A percentile compares a stretch with the other conserved stretches of the same genome.
These are phyloP conservation scores for Chrysomallon squamiferum DNA, from an alignment of 1,140 invertebrate genomes.

Conservation along the genomic window DNA sequence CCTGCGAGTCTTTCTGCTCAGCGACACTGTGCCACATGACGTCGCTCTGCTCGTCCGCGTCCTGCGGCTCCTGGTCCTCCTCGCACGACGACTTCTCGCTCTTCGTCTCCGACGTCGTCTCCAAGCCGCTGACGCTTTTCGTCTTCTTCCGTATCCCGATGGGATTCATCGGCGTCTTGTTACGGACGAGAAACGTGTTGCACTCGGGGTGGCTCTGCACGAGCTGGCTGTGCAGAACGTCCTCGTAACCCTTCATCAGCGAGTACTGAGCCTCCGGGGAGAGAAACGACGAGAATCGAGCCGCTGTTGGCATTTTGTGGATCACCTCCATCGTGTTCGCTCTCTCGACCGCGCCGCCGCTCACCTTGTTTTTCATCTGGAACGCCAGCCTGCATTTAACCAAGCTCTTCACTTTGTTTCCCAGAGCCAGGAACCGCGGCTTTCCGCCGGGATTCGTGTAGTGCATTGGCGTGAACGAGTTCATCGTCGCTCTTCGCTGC, in stretches of 20 bases:
- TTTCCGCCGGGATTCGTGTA: background rate
- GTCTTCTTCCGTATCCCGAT: constrained; percentile 14
- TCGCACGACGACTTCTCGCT: too few species aligned
- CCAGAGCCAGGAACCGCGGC: constrained; percentile 7
- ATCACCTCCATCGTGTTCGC: constrained; percentile 25
- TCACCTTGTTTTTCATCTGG: background rate
- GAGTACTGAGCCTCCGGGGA: constrained; percentile 55
- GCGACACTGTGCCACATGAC: background rate
- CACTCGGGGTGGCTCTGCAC: constrained; percentile 30
- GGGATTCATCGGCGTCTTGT: constrained; percentile 31
- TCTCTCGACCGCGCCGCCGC: background rate
- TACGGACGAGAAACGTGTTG: constrained; percentile 30
- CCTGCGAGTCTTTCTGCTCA: background rate
- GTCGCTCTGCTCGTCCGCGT: background rate
- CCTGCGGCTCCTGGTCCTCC: background rate
- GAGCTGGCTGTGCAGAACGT: constrained; percentile 40
- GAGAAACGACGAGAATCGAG: constrained; percentile 48
- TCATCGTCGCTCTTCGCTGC: too few species aligned
- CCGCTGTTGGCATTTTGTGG: constrained; percentile 43
- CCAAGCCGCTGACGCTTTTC: background rate
- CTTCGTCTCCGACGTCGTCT: background rate
- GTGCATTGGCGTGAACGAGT: too few species aligned
- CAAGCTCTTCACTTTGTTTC: constrained; percentile 12
- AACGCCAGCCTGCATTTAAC: constrained; percentile 4
- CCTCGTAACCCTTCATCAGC: constrained; percentile 58